Evolutionary conservation across 1,140 invertebrate genomes (phyloP).

Genomic region (Oryctes rhinoceros): DNA sequence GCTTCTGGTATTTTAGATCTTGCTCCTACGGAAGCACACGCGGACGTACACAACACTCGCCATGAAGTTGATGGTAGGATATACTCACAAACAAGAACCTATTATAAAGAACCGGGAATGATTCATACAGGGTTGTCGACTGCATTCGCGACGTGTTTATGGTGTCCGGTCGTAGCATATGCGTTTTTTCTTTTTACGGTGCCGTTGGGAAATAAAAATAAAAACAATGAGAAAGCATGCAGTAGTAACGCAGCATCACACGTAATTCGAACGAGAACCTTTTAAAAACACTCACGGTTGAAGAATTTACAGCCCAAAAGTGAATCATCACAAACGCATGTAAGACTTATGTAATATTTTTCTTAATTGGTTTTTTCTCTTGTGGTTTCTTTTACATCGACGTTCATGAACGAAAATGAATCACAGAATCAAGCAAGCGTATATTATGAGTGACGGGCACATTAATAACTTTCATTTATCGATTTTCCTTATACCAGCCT

Average conservation of each 20-base stretch:
- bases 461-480: no score
- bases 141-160: slow-evolving; percentile 21
- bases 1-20: slow-evolving; percentile 14
- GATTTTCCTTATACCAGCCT: no score
- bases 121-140: slow-evolving; percentile 18
- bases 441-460: no score
- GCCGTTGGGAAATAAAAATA: neutral
- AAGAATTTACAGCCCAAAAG: slow-evolving; percentile 10
- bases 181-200: neutral
- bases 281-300: neutral
- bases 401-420: neutral
- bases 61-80: neutral
- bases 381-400: neutral
- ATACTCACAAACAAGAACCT: slow-evolving; percentile 4
- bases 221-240: neutral
- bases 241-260: neutral
- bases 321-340: neutral
- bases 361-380: slow-evolving; percentile 1
- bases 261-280: neutral
- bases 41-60: neutral
- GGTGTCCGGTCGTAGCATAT: neutral
- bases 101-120: neutral
- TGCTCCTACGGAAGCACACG: slow-evolving; percentile 5
- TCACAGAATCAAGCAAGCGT: neutral
- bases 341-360: neutral